These are phyloP conservation scores for Limenitis camilla DNA, from an alignment of 2,888 invertebrate species.

Conservation along the genomic window DNA sequence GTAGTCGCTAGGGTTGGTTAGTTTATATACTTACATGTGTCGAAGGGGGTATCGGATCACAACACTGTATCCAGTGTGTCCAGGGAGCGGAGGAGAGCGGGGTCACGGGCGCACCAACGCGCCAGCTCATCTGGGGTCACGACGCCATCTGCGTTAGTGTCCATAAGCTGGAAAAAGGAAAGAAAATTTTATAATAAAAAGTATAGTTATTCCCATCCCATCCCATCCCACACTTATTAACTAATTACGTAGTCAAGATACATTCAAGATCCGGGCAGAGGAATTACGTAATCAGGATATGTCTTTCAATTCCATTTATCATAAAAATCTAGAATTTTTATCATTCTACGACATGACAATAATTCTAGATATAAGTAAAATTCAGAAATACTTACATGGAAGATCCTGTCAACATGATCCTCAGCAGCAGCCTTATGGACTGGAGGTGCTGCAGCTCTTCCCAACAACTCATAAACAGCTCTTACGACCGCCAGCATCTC, in stretches of 20 bases:
- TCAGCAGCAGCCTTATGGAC: slow-evolving; percentile 82
- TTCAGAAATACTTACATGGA: slow-evolving; percentile 74
- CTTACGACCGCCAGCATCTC: slow-evolving; percentile 89
- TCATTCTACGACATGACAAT: no score
- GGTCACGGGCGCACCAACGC: slow-evolving; percentile 84
- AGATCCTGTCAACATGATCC: slow-evolving; percentile 90
- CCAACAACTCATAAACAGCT: slow-evolving; percentile 91
- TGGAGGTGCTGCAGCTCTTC: slow-evolving; percentile 83
- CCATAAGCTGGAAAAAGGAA: slow-evolving; percentile 77
- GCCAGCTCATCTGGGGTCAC: slow-evolving; percentile 87
- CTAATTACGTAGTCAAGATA: no score
- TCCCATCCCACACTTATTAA: no score
- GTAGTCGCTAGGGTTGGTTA: not conserved
- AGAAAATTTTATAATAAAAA: no score
- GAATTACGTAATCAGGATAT: not conserved
- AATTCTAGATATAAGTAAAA: no score
- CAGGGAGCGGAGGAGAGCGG: slow-evolving; percentile 79
- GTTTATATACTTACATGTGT: slow-evolving; percentile 23
- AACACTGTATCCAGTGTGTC: slow-evolving; percentile 84
- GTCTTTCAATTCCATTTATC: no score
- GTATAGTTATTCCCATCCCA: no score
- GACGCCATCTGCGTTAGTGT: slow-evolving; percentile 85
- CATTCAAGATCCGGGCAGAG: not conserved
- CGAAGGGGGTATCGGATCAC: slow-evolving; percentile 68
- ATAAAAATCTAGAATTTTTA: no score